Evolutionary conservation across 2,888 invertebrate species (phyloP), one percentile per base, ranked within the genome.

Genomic region (Oithona nana): DNA sequence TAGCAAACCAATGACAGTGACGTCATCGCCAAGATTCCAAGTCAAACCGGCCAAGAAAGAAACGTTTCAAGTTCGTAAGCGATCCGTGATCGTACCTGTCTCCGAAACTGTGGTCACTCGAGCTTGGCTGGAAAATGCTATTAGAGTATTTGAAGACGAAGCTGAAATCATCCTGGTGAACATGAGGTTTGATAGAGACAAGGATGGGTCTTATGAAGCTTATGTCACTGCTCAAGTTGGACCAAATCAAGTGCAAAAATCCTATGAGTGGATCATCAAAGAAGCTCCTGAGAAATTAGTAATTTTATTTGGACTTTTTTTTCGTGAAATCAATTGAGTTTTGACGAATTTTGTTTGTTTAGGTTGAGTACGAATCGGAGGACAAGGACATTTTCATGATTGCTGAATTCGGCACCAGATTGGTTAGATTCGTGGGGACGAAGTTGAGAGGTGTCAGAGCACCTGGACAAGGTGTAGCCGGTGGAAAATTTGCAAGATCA

Each of bases 61-160:
- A 31, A 28, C 30, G 6, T 57, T 57, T 20, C 57, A 57, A n/a
- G 48, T 57, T 28, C 29, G 57, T 2, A 30, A 26, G 3, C 29
- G 22, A 22, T 30, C 30, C 20, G 29, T 31, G 4, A 29, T 57
- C 3, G 20, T 30, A 30, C 57, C 57, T 31, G 57, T 30, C 8
- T 57, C 57, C 20, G 57, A 57, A 3, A 57, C 57, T 26, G 28
- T 30, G 16, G 48, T 57, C 8, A 57, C 57, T 11, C 6, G 22
- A 4, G n/a, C 48, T 22, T 57, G 57, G 57, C 20, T 57, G 29
- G 31, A 57, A 31, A 57, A 57, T 57, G 57, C 57, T 11, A 39
- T 57, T 3, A 57, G 22, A 28, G n/a, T n/a, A 22, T 57, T 30
- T 30, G 57, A 57, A 31, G 22, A 57, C 4, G 57, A 31, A n/a